Evolutionary conservation across 2,888 invertebrate species (phyloP), one percentile per base, ranked within the genome.

Genomic region (Nomada lathburiana): DNA sequence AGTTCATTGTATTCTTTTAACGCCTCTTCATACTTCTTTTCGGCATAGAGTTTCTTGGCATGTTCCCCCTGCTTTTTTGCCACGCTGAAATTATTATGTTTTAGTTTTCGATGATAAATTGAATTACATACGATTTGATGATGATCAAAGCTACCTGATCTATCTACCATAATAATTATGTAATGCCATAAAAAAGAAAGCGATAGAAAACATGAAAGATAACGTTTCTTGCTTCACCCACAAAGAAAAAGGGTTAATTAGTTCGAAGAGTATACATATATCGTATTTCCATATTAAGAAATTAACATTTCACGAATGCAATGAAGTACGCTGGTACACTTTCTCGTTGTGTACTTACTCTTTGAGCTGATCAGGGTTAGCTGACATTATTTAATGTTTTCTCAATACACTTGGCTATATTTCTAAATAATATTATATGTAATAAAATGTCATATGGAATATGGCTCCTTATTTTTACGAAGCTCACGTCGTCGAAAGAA

Each of bases 11-110:
- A 99, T 91, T 96, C 95, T 87, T 96, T 95, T 82, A 98, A 95
- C 69, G 99, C 99, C 89, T 97, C 96, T 90, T 96, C 96, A 94
- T 99, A 99, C 91, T 98, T 97, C 94, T 98, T 97, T 89, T 96
- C 95, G 94, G 97, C 97, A 94, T 98, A 99, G 76, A 97, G 95
- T 92, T 97, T 96, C 94, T 99, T 99, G 81, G 98, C 99, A 94
- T 96, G 96, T 93, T 97, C 97, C 93, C 98, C 98, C 92, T 97
- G 97, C 90, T 96, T 95, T 94, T 98, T 98, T 53, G 98, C 98
- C 91, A 97, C 94, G 92, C 98, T 98, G 92, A 42, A 95, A 94
- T 59, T 50, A 20, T 60, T 0, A 18, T 50, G 18, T 60, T 50
- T 50, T 36, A 70, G 13, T n/a, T 44, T 60, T 13, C 7, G 10